Base-by-base conservation (phyloP, 2,888 invertebrate species). In the Coleophora flavipennella region DNA sequence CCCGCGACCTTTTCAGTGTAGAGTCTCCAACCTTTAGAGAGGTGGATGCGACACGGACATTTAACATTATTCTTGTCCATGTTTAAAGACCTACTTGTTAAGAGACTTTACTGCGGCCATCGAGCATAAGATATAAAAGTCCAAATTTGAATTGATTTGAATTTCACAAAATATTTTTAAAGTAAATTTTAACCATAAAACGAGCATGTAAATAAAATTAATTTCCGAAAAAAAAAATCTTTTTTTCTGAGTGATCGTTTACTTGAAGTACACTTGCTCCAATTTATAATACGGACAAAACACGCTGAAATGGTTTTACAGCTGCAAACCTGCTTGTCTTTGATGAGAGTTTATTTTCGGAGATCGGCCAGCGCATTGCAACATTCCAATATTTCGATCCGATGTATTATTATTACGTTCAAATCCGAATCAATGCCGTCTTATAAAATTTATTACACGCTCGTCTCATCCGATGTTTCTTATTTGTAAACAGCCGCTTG, bases 301-400 rank as follows among this genome's bases (percentile, higher is more conserved):
- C 70, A 79, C 76, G 76, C 69, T 80, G 81, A 84, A 81, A 79
- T 79, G 80, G 83, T 83, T 84, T 84, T 84, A 84, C 84, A 81
- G 83, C 84, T 79, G 79, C 80, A 77, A 80, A 77, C 78, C 78
- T 83, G 78, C 70, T 78, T 76, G 81, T 83, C 84, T 84, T 84
- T 84, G 84, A 84, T 83, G 84, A 84, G 77, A 74, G 76, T 76
- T 75, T 84, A 84, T 84, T 83, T 84, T 68, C 63, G 74, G 81
- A 79, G 38, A 62, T 62, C 72, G 70, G 65, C 71, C 76, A 70
- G 76, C 79, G 77, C 75, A 77, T 72, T 68, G 73, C 72, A 76
- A 69, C 77, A 80, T 81, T 76, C 78, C 83, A 70, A 83, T 84
- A 83, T 75, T 77, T 75, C 72, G 67, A 74, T 60, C 72, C 75